These are phyloP conservation scores for Caenorhabditis panamensis DNA, from an alignment of 2,888 invertebrate species.

Conservation along the genomic window DNA sequence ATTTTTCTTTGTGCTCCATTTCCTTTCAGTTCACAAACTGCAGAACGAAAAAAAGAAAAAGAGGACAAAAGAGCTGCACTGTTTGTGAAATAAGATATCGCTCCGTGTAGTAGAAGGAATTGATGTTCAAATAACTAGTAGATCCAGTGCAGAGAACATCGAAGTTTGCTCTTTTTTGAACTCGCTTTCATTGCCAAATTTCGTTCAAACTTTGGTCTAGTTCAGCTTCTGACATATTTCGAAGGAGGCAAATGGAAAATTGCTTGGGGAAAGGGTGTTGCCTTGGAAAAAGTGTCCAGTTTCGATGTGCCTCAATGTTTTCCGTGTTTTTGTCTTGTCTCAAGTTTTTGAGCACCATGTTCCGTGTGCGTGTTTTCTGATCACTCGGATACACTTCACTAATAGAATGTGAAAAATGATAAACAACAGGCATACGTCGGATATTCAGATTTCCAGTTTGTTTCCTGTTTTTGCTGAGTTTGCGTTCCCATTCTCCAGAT, in stretches of 20 bases:
- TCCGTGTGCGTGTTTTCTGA: slow-evolving; percentile 22
- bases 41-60: slow-evolving; percentile 7
- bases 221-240: too few relatives aligned
- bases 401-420: slow-evolving; percentile 15
- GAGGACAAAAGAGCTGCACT: slow-evolving; percentile 23
- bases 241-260: neutral
- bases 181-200: neutral
- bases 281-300: slow-evolving; percentile 4
- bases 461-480: neutral
- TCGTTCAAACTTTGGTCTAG: slow-evolving; percentile 28
- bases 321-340: slow-evolving; percentile 9
- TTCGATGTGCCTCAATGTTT: slow-evolving; percentile 4
- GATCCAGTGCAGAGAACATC: neutral
- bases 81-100: slow-evolving; percentile 50
- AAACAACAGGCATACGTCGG: neutral
- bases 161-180: slow-evolving; percentile 6
- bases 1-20: neutral
- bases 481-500: neutral
- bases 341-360: slow-evolving; percentile 7
- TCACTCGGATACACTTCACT: slow-evolving; percentile 13
- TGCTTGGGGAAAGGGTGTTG: neutral
- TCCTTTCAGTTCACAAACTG: neutral
- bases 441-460: neutral
- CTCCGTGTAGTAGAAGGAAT: slow-evolving; percentile 9
- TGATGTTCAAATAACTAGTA: slow-evolving; percentile 32